Evolutionary conservation across 92 coral and sea anemone species (phyloP).

Genomic region (Micromussa lordhowensis): DNA sequence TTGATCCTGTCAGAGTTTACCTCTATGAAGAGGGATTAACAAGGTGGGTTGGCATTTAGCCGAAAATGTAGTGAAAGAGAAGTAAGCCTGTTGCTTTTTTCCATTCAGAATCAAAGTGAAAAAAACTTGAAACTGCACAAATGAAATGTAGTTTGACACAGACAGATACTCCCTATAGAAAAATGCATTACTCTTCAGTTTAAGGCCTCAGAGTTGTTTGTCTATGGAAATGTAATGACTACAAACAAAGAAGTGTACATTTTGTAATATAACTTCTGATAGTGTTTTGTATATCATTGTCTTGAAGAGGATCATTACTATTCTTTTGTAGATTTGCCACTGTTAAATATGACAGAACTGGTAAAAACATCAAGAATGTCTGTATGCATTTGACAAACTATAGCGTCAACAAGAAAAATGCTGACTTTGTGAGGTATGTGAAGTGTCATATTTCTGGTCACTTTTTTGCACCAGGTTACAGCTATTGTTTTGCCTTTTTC

Average conservation of each 20-base stretch:
- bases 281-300: too few species aligned
- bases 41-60: constrained; percentile 59
- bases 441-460: not conserved
- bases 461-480: too few species aligned
- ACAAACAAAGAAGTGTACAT: too few species aligned
- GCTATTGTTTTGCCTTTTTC: too few species aligned
- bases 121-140: too few species aligned
- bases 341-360: constrained; percentile 90
- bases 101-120: too few species aligned
- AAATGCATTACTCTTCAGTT: too few species aligned
- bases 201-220: too few species aligned
- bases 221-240: too few species aligned
- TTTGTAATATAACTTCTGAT: too few species aligned
- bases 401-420: constrained; percentile 98
- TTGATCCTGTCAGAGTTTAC: constrained; percentile 91
- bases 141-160: too few species aligned
- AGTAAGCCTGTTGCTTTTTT: not conserved
- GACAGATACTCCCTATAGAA: too few species aligned
- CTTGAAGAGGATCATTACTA: not conserved
- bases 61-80: not conserved
- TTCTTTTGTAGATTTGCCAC: constrained; percentile 72
- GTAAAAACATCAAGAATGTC: constrained; percentile 86
- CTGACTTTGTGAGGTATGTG: constrained; percentile 91
- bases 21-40: constrained; percentile 97
- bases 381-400: constrained; percentile 99